phyloP scores from a whole-genome alignment of 2,888 invertebrate species.

The Volucella bombylans region DNA sequence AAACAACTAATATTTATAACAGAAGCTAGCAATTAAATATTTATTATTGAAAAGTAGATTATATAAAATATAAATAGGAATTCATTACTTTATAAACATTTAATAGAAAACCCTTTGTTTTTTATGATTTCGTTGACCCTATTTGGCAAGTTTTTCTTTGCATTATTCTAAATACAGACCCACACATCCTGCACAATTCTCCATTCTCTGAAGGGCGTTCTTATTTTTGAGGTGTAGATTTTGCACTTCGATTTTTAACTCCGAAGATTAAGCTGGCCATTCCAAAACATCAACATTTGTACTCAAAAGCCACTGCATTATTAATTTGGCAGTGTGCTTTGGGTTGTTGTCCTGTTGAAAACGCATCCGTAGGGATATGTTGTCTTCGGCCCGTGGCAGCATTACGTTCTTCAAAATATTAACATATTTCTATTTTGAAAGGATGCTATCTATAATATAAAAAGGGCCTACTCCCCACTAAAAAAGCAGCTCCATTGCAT shows the following conservation, averaged over 20 bases:
- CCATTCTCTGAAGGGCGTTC: too few species aligned
- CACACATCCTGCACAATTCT: too few species aligned
- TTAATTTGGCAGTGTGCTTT: not conserved
- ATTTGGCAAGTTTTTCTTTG: too few species aligned
- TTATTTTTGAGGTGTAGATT: too few species aligned
- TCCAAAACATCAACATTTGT: not conserved
- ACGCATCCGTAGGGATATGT: not conserved
- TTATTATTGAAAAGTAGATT: too few species aligned
- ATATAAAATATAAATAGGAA: too few species aligned
- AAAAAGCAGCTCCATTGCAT: constrained; percentile 1
- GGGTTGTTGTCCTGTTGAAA: constrained; percentile 2
- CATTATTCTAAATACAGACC: too few species aligned
- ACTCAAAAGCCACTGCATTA: not conserved
- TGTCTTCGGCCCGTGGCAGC: not conserved
- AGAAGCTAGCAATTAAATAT: too few species aligned
- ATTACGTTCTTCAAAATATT: constrained; percentile 1
- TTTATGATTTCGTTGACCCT: too few species aligned
- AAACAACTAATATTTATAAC: too few species aligned
- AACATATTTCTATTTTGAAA: not conserved
- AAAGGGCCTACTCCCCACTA: not conserved
- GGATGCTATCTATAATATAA: constrained; percentile 1
- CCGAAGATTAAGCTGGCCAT: constrained; percentile 37
- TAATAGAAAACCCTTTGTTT: too few species aligned
- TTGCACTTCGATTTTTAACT: constrained; percentile 32
- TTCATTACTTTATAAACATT: too few species aligned